Base-by-base conservation (phyloP, 2,113 vertebrate genomes). In the Ptychochromis oligacanthus region DNA sequence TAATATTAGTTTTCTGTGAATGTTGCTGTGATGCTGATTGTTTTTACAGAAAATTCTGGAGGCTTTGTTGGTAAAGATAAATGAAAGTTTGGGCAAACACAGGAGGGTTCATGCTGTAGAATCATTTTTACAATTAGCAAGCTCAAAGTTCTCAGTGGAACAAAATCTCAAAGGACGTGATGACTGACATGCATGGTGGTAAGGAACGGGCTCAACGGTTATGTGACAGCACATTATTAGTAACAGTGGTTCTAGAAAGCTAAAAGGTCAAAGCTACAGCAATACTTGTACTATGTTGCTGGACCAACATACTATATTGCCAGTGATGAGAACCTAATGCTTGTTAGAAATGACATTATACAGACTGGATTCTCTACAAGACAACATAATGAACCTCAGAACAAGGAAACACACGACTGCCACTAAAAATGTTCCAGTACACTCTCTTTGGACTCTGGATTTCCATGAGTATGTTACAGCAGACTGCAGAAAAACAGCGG, bases 401-500 rank as follows among this genome's bases (percentile, higher is more conserved):
- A 6, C 62, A 55, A 11, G 38, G 67, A 77, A 77, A 65, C 11
- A 55, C 49, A 26, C 31, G 1, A n/a, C 14, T n/a, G 18, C 34
- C 55, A 20, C 64, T 38, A 14, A 56, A 58, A 18, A 46, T 43
- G 14, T 22, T 20, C 9, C 6, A 22, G 6, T n/a, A 13, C 34
- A 6, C 12, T 58, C 43, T 46, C 22, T 55, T 26, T 62, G 43
- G 46, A 28, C 65, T 79, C 52, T 67, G 60, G 49, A 40, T 54
- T 26, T 58, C 55, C 54, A 67, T 38, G 10, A 74, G 31, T 67
- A 34, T 40, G 55, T 55, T 60, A 75, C 60, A 22, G 22, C 7
- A 58, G 24, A 55, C 52, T 78, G 77, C 15, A 31, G 54, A 52
- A 78, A 83, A 90, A 83, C 36, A 24, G 28, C 2, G 72, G 62